phyloP scores from a whole-genome alignment of 2,797 vertebrate species.

The Phataginus tricuspis region DNA sequence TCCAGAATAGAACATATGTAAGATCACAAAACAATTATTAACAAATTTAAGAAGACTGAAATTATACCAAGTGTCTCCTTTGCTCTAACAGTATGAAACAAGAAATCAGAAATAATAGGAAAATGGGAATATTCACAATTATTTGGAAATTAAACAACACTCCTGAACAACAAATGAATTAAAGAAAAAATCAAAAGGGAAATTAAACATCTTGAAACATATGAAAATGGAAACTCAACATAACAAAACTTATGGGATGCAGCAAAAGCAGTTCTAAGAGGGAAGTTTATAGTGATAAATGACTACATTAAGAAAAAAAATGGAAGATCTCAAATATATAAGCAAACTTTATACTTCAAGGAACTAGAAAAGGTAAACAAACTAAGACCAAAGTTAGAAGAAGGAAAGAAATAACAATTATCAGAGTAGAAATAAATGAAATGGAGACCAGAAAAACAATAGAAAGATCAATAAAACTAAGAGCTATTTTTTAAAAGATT shows the following conservation, averaged over 20 bases:
- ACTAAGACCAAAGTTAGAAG: not conserved
- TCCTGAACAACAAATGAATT: not conserved
- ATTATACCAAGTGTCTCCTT: not conserved
- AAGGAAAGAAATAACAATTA: not conserved
- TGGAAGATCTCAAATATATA: not conserved
- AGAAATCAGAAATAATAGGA: not conserved
- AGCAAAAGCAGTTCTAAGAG: not conserved
- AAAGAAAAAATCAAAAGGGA: not conserved
- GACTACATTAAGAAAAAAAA: not conserved
- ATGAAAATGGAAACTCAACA: not conserved
- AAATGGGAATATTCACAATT: not conserved
- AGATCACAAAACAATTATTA: not conserved
- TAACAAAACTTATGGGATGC: not conserved
- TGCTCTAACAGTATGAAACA: not conserved
- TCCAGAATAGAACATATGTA: not conserved
- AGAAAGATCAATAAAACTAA: not conserved
- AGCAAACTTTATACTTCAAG: not conserved
- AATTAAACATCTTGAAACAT: not conserved
- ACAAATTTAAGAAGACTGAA: not conserved
- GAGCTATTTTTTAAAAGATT: not conserved
- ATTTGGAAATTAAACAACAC: not conserved
- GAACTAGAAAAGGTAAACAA: not conserved
- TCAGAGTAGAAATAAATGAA: not conserved
- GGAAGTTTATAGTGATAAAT: not conserved
- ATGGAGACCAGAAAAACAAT: not conserved